These are phyloP conservation scores for Thalassaphorura encarpata DNA, from an alignment of 1,140 invertebrate genomes.

Conservation along the genomic window DNA sequence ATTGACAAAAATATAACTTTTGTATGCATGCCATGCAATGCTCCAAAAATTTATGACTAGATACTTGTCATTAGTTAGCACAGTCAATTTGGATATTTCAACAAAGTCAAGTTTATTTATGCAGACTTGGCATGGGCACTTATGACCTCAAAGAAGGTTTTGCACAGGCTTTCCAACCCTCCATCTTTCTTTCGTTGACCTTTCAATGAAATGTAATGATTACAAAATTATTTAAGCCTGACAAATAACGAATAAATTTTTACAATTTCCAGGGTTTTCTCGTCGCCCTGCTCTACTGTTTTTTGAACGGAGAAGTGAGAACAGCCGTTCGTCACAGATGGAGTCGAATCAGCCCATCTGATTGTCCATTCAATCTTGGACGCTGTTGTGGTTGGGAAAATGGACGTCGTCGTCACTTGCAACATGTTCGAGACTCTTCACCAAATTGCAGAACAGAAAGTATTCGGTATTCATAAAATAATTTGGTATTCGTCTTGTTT, in stretches of 20 bases:
- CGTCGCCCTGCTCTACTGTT: constrained; percentile 81
- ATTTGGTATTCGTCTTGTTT: no score
- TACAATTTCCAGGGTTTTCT: constrained; percentile 66
- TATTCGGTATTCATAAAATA: not conserved
- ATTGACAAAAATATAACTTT: no score
- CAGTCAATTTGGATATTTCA: no score
- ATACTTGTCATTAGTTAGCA: no score
- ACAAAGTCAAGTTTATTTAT: no score
- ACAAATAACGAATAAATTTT: no score
- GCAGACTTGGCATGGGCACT: no score
- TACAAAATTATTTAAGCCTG: no score
- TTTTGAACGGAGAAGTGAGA: constrained; percentile 83
- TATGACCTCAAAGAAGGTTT: no score
- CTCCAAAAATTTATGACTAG: no score
- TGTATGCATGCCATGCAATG: no score
- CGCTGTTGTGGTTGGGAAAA: not conserved
- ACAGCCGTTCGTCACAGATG: constrained; percentile 70
- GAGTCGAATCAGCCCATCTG: constrained; percentile 39
- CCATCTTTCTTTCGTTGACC: not conserved
- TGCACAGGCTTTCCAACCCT: not conserved
- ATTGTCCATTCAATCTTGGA: not conserved
- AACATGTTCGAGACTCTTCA: constrained; percentile 1
- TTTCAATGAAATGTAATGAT: not conserved
- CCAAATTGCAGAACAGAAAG: constrained; percentile 7
- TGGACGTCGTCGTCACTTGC: not conserved